A percentile compares a stretch with the other conserved stretches of the same genome.
These are phyloP conservation scores for Drosophila guanche DNA, from an alignment of 1,140 invertebrate genomes.

Conservation along the genomic window DNA sequence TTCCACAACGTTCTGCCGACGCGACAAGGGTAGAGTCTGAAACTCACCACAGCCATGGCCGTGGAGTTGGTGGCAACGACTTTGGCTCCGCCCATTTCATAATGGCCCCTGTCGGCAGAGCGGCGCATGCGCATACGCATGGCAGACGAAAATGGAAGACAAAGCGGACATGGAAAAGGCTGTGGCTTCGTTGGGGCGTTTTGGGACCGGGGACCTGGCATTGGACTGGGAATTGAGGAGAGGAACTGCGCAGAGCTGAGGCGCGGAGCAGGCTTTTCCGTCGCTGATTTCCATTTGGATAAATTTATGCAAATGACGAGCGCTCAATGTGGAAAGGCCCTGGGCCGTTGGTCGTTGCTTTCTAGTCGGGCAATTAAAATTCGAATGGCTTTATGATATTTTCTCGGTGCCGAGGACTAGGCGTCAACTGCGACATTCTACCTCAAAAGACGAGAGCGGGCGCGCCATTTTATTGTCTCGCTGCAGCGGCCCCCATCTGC, in stretches of 20 bases:
- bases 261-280: slow-evolving; percentile 55
- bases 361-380: slow-evolving; percentile 72
- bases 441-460: slow-evolving; percentile 18
- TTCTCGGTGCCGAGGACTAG: slow-evolving; percentile 44
- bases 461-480: slow-evolving; percentile 61
- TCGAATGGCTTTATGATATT: slow-evolving; percentile 76
- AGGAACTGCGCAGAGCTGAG: neutral
- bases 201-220: slow-evolving; percentile 14
- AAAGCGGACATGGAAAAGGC: slow-evolving; percentile 46
- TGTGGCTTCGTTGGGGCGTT: neutral
- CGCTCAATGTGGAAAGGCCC: slow-evolving; percentile 67
- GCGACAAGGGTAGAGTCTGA: slow-evolving; percentile 35
- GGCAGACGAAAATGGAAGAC: slow-evolving; percentile 50
- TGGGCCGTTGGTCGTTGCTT: slow-evolving; percentile 33
- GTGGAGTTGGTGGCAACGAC: slow-evolving; percentile 33
- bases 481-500: slow-evolving; percentile 39
- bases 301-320: slow-evolving; percentile 73
- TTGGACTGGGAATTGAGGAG: slow-evolving; percentile 16
- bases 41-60: slow-evolving; percentile 64
- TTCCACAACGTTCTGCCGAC: slow-evolving; percentile 16
- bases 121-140: slow-evolving; percentile 68
- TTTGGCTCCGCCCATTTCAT: slow-evolving; percentile 79
- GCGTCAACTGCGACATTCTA: slow-evolving; percentile 27
- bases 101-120: slow-evolving; percentile 63
- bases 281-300: slow-evolving; percentile 72